Conservation (phyloP, 2,113 vertebrate species). For the Malurus cyaneus region DNA sequence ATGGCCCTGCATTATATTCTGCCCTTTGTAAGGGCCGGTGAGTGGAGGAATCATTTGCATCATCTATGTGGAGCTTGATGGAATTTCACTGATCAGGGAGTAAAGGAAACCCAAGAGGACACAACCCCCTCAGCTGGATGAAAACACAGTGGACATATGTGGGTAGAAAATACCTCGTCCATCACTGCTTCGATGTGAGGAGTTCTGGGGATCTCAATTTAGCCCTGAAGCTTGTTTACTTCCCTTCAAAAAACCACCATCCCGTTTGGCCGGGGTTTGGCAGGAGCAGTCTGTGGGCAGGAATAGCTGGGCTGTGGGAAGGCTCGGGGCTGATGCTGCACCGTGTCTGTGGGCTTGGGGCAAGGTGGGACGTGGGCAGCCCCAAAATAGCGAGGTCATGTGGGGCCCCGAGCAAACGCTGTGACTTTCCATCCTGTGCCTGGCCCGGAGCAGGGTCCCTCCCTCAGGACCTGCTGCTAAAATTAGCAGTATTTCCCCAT, state of each 20-base stretch:
- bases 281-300: not conserved
- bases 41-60: not conserved
- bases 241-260: not conserved
- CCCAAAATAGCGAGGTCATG: slow-evolving; percentile 10
- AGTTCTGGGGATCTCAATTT: not conserved
- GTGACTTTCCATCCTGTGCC: slow-evolving; percentile 40
- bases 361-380: not conserved
- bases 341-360: not conserved
- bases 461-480: slow-evolving; percentile 8
- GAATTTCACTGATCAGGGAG: not conserved
- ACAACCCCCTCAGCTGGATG: not conserved
- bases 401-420: not conserved
- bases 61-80: not conserved
- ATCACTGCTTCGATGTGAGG: not conserved
- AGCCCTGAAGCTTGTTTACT: slow-evolving; percentile 37
- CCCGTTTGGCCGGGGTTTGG: not conserved
- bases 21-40: not conserved
- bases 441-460: not conserved
- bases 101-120: not conserved
- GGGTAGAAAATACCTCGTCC: not conserved
- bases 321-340: not conserved
- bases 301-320: not conserved
- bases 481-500: not conserved
- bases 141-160: not conserved
- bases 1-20: not conserved